Evolutionary conservation across 1,140 invertebrate species (phyloP), one percentile per base, ranked within the genome.

Genomic region (Drosophila ananassae): DNA sequence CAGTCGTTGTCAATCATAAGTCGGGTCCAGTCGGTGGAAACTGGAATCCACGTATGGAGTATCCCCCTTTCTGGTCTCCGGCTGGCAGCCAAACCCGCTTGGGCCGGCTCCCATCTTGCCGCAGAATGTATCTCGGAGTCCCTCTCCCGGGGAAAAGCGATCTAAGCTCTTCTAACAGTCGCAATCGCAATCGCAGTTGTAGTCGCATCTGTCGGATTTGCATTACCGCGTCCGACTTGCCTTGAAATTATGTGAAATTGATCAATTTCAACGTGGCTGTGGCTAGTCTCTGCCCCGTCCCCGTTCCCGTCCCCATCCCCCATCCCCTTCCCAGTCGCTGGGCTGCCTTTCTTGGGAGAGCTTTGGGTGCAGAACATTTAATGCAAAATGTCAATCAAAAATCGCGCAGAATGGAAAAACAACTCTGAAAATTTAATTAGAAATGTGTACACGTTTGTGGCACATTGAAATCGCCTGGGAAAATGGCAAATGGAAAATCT

Each of bases 241-340:
- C 83, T 89, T 79, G 79, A 89, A 89, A 89, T 89, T 89, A 89
- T 89, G 79, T 89, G 83, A 89, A 89, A 89, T 89, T 89, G 83
- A 89, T 89, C 83, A 89, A 89, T 89, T 89, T 89, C 83, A 89
- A 89, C 83, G 83, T 79, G 77, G 71, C 64, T 28, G 60, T 62
- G 46, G 57, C 17, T 17, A 17, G 17, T 17, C 0, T 17, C 17
- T 17, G 17, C 17, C 7, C 5, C 5, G 30, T 34, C 51, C 13
- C 2, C 37, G 12, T 39, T 12, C n/a, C 2, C 37, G 12, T 39
- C 5, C 17, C 17, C 17, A 1, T 17, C 17, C 17, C 17, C 17
- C 17, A 17, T 17, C 17, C 17, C 17, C 17, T 17, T 17, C 17
- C 17, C 17, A 17, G 17, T 17, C 17, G 17, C 17, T 17, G 17